Percentiles rank a stretch among this genome's conserved stretches.
Conservation (phyloP, 2,113 vertebrate species). For the Nannobrachium achirus region DNA sequence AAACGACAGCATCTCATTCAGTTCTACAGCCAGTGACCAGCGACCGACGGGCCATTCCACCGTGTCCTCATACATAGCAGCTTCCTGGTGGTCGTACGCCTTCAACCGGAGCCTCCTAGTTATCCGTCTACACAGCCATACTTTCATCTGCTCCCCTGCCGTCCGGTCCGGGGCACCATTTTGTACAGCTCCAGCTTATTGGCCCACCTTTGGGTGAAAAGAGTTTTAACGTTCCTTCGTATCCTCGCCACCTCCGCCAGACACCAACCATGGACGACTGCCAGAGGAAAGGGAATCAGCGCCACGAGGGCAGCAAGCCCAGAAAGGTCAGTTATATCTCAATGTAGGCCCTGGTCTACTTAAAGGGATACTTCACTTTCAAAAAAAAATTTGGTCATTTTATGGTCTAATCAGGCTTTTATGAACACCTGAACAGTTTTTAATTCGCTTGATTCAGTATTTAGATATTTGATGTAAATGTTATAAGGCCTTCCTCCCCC, state of each 20-base stretch:
- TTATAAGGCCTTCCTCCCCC: too few relatives aligned
- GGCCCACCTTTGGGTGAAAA: constrained; percentile 13
- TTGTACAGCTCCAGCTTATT: constrained; percentile 20
- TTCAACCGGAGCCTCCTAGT: constrained; percentile 1
- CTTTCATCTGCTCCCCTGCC: constrained; percentile 11
- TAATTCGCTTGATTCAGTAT: too few relatives aligned
- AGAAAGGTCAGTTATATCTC: constrained; percentile 80
- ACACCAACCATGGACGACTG: constrained; percentile 86
- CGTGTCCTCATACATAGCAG: constrained; percentile 6
- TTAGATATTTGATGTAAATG: too few relatives aligned
- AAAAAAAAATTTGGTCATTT: too few relatives aligned
- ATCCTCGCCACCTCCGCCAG: constrained; percentile 12
- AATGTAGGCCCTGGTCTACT: too few relatives aligned
- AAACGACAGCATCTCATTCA: constrained; percentile 28
- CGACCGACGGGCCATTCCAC: background rate
- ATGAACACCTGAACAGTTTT: too few relatives aligned
- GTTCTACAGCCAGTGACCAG: constrained; percentile 25
- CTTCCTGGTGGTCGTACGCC: constrained; percentile 28
- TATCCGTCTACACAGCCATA: constrained; percentile 14
- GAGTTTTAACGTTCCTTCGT: constrained; percentile 35
- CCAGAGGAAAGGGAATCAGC: constrained; percentile 76
- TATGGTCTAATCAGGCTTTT: too few relatives aligned
- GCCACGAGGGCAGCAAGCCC: constrained; percentile 82
- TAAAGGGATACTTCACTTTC: too few relatives aligned
- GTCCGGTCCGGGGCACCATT: background rate